Evolutionary conservation across 2,113 vertebrate species (phyloP).

Genomic region (Leptosomus discolor): DNA sequence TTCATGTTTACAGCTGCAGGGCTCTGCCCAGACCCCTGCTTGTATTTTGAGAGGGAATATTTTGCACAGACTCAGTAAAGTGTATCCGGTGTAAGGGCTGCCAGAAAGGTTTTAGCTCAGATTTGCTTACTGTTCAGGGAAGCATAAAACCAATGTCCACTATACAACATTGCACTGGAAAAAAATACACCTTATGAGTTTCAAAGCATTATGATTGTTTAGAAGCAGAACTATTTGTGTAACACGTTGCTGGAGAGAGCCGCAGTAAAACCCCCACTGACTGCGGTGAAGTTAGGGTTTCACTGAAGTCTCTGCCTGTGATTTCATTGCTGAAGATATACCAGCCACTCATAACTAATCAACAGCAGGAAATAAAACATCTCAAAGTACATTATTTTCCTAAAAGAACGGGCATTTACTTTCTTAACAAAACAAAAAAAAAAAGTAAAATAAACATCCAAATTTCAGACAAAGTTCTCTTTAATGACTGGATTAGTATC

Average conservation of each 20-base stretch:
- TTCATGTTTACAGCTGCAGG: not conserved
- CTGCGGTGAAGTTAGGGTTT: not conserved
- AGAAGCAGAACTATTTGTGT: not conserved
- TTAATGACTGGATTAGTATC: not conserved
- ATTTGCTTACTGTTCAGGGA: not conserved
- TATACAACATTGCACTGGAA: accelerated
- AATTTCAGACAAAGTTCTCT: not conserved
- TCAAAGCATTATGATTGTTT: not conserved
- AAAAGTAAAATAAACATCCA: not conserved
- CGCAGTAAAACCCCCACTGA: not conserved
- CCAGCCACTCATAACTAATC: accelerated
- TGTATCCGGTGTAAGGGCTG: not conserved
- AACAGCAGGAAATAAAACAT: not conserved
- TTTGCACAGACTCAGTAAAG: not conserved
- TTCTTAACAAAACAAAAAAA: not conserved
- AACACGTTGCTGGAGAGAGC: not conserved
- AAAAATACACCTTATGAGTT: not conserved
- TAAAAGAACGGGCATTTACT: not conserved
- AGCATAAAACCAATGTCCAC: not conserved
- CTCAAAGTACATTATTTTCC: not conserved
- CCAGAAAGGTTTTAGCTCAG: not conserved
- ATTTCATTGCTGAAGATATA: not conserved
- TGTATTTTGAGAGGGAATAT: not conserved
- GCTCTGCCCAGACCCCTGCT: not conserved
- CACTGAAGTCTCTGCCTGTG: not conserved